These are phyloP conservation scores for Pteria penguin DNA, from an alignment of 2,888 invertebrate species.

Conservation along the genomic window DNA sequence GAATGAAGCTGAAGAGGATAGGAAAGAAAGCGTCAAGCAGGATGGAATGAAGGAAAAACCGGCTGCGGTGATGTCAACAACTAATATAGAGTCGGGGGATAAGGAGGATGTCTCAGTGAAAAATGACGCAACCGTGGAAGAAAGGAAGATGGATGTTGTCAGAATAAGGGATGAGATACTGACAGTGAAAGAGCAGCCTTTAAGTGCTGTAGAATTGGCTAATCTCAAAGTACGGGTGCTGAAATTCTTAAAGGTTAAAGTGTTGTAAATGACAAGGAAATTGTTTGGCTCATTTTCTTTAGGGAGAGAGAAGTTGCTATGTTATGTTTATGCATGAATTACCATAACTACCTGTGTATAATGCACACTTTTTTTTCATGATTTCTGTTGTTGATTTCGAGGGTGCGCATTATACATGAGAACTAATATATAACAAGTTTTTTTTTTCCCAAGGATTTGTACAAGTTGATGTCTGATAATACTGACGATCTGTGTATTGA, in stretches of 20 bases:
- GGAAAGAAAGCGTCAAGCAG: background rate
- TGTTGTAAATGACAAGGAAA: background rate
- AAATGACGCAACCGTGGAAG: background rate
- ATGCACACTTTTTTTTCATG: too few species aligned
- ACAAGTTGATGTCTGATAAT: too few species aligned
- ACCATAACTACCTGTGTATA: too few species aligned
- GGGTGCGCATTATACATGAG: too few species aligned
- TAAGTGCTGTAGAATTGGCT: constrained; percentile 22
- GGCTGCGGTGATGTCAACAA: background rate
- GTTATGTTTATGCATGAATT: too few species aligned
- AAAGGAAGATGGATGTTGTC: background rate
- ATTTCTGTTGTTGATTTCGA: too few species aligned
- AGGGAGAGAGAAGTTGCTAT: too few species aligned
- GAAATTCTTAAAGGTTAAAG: background rate
- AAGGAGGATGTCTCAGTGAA: background rate
- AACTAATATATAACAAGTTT: too few species aligned
- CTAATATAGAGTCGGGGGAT: background rate
- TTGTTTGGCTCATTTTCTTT: too few species aligned
- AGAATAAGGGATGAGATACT: constrained; percentile 4
- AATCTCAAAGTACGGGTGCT: constrained; percentile 19
- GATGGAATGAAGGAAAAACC: constrained; percentile 3
- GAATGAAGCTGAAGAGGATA: constrained; percentile 16
- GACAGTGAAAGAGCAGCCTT: background rate
- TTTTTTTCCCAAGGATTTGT: too few species aligned
- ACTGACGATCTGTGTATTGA: too few species aligned